These are phyloP conservation scores for Amphipyra tragopoginis DNA, from an alignment of 2,888 invertebrate species.

Conservation along the genomic window DNA sequence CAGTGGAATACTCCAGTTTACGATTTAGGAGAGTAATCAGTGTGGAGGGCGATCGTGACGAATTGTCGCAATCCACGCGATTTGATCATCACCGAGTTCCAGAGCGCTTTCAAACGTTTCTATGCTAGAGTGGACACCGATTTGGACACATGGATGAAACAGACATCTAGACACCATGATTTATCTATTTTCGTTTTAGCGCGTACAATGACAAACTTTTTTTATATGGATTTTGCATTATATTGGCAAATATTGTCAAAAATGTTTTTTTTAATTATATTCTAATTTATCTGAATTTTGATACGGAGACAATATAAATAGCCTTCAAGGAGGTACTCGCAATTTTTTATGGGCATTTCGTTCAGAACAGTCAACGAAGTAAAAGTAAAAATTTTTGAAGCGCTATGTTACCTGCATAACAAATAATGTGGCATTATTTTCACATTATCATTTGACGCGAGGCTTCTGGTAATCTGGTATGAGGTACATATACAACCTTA, in stretches of 20 bases:
- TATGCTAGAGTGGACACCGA: constrained; percentile 14
- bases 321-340: no score
- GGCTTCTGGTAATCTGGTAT: background rate
- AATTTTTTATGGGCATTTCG: no score
- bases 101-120: constrained; percentile 10
- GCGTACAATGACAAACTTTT: no score
- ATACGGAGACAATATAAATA: no score
- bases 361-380: no score
- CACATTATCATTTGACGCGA: background rate
- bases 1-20: constrained; percentile 18
- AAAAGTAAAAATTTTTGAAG: no score
- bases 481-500: background rate
- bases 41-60: constrained; percentile 59
- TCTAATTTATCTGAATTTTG: no score
- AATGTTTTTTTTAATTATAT: no score
- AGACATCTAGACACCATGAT: constrained; percentile 3
- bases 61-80: constrained; percentile 74
- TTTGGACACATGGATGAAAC: constrained; percentile 6
- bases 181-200: background rate
- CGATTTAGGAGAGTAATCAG: constrained; percentile 65
- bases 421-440: background rate
- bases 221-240: no score
- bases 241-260: no score
- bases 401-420: no score
- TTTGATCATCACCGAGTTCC: constrained; percentile 62